Evolutionary conservation across 1,140 invertebrate genomes (phyloP), one percentile per base, ranked within the genome.

Genomic region (Trichonephila clavipes): DNA sequence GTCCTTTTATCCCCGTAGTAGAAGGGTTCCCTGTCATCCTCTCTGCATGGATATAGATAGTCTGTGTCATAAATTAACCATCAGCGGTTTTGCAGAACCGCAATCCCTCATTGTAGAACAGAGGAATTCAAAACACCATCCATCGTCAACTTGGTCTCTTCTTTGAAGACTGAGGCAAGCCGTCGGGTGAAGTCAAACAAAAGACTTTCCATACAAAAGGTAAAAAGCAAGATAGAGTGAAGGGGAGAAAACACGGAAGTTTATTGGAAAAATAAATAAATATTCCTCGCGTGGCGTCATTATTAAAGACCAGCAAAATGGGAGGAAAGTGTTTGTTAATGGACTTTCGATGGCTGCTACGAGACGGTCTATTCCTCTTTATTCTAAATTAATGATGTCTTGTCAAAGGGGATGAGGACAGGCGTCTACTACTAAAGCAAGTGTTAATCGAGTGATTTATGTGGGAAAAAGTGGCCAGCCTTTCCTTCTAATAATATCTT

Each of bases 391-490:
- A 91, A 91, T 91, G 81, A 81, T 91, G 90, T 91, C 90, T 91
- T 91, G 90, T 91, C 90, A 91, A 91, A 91, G 88, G 58, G 34
- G 72, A 21, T 77, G 72, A 40, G 72, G 72, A 77, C 72, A 77
- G 69, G 88, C 81, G 19, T 91, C 90, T 91, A 85, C 88, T 40
- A 91, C 28, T 81, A 64, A 24, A 61, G 77, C 59, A 81, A 83
- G 88, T 91, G 81, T 85, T 91, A 91, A 91, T 91, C 90, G 90
- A 91, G 62, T 91, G 90, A 91, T 91, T 91, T 91, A 91, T 91
- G 90, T 91, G 90, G 81, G 90, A 91, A 91, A 61, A 59, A 66
- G 24, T 81, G 28, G 66, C 88, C 34, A 91, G 59, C 51, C 44
- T 91, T 91, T 91, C 24, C 77, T 66, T 91, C 81, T 91, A 64